These are phyloP conservation scores for Vireo altiloquus DNA, from an alignment of 2,113 vertebrate genomes.

Conservation along the genomic window DNA sequence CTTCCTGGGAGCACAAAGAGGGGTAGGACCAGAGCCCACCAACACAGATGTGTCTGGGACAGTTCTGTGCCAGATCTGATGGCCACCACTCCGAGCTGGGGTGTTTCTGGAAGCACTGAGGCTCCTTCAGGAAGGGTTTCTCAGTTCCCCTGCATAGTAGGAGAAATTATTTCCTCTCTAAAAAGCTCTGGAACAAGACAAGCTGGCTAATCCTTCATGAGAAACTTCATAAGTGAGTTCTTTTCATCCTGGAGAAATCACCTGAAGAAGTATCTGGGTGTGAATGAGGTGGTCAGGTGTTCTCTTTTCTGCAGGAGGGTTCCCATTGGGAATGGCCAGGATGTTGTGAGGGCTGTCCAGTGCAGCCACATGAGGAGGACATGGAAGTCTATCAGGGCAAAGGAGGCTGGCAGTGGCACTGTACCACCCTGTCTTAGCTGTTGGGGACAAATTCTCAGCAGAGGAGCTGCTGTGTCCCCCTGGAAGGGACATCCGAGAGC, in stretches of 20 bases:
- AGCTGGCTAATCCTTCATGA: background rate
- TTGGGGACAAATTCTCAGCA: background rate
- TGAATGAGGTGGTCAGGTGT: background rate
- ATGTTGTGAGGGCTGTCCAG: background rate
- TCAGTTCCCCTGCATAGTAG: background rate
- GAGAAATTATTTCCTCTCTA: background rate
- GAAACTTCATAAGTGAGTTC: background rate
- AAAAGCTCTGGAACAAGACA: background rate
- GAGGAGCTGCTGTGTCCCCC: background rate
- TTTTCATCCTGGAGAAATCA: background rate
- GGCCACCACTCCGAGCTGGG: background rate
- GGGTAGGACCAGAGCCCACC: background rate
- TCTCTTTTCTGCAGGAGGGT: background rate
- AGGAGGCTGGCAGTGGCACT: background rate
- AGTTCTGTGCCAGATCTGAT: background rate
- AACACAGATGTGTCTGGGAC: background rate
- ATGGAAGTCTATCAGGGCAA: fast-evolving
- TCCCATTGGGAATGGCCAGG: background rate
- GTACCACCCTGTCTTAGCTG: background rate
- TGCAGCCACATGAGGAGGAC: fast-evolving
- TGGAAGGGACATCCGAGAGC: background rate
- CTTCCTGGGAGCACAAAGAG: background rate
- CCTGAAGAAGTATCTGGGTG: background rate
- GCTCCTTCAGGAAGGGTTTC: background rate
- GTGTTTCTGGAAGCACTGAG: background rate